Evolutionary conservation across 30 jellyfish, hydroid and myxozoan genomes (phyloP), one percentile per base, ranked within the genome.

Genomic region (Sanderia malayensis): DNA sequence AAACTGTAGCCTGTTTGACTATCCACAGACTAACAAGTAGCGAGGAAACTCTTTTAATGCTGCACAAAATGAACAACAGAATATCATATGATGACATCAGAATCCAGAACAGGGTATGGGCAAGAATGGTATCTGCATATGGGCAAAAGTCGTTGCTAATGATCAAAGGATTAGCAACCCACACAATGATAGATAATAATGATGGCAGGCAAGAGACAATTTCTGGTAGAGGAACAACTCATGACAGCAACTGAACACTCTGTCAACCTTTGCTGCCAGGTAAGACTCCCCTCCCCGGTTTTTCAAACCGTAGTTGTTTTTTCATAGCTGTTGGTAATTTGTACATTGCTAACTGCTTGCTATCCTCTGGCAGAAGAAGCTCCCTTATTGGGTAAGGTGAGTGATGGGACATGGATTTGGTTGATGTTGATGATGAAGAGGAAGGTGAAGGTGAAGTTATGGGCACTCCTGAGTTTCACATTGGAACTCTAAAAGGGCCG

Each of bases 61-160:
- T 25, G 44, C 71, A 59, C 28, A 59, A 59, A 59, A 44, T 59
- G 44, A 59, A 25, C 71, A 59, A 59, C 71, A 25, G 20, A 44
- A 59, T 59, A n/a, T 59, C 71, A 20, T 18, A 59, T 31, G 25
- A 59, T 59, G 77, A 65, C 61, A 9, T 41, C 28, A 64, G 69
- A 60, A 44, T 34, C 53, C 86, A 74, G 44, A 74, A 58, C 69
- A 44, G 30, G 60, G 86, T 78, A 19, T 58, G 30, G 86, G 86
- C 86, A 1, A 58, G 68, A 46, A 74, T 74, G 78, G 68, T 61
- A 24, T 74, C 53, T 0, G 78, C 77, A 24, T n/a, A 41, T 26
- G 58, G 78, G 9, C 58, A 55, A 13, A 23, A 1, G 15, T 19
- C 86, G 26, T 30, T 49, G 17, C 19, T 18, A n/a, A 18, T 59